Evolutionary conservation across 2,888 invertebrate species (phyloP).

Genomic region (Protonemura montana): DNA sequence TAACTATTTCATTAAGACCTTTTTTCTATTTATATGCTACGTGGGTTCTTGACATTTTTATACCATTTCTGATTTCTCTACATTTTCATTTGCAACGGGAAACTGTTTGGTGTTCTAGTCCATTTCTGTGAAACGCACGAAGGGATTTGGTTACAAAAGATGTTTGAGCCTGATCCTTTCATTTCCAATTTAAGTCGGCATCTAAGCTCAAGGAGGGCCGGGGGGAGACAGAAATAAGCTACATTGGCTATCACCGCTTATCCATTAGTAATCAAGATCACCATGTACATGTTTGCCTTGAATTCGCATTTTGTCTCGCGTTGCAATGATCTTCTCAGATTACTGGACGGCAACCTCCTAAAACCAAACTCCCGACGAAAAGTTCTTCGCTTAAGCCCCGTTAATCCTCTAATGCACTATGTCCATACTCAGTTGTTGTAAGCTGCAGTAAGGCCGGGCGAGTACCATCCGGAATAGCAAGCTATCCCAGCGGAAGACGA

Average conservation of each 20-base stretch:
- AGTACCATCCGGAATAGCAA: background rate
- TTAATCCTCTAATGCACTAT: slow-evolving; percentile 31
- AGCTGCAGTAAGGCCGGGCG: background rate
- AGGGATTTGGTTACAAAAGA: background rate
- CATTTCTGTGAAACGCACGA: background rate
- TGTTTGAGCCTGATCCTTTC: background rate
- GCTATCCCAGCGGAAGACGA: background rate
- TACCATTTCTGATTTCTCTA: background rate
- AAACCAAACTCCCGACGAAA: slow-evolving; percentile 20
- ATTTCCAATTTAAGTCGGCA: background rate
- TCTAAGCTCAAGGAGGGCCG: background rate
- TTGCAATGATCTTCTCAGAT: background rate
- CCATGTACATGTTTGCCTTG: slow-evolving; percentile 1
- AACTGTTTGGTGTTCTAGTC: background rate
- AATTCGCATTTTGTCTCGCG: background rate
- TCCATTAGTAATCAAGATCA: slow-evolving; percentile 19
- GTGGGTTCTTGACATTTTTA: background rate
- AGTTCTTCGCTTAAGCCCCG: background rate
- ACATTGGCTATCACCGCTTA: slow-evolving; percentile 19
- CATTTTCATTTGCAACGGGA: background rate
- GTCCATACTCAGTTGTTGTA: slow-evolving; percentile 24
- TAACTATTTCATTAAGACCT: background rate
- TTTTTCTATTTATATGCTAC: background rate
- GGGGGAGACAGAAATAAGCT: background rate
- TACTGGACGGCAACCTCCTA: background rate